phyloP scores from a whole-genome alignment of 2,113 vertebrate genomes.

The Chlamydotis undulata region DNA sequence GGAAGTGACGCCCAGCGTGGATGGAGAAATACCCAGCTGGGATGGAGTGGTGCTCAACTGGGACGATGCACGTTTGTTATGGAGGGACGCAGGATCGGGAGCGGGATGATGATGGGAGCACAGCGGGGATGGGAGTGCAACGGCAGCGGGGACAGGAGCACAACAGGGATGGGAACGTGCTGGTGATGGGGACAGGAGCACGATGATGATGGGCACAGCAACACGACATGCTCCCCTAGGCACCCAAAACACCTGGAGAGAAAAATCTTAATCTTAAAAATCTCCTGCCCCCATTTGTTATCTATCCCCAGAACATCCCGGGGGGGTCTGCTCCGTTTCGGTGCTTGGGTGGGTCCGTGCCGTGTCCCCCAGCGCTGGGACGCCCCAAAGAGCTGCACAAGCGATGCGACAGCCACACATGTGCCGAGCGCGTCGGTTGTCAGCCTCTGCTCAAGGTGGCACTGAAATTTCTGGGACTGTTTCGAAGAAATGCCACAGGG shows the following conservation, averaged over 20 bases:
- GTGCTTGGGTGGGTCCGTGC: accelerated
- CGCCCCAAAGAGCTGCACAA: accelerated
- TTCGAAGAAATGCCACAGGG: accelerated
- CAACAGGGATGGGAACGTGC: accelerated
- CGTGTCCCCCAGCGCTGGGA: accelerated
- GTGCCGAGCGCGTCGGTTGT: background rate
- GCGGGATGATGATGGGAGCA: background rate
- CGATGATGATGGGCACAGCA: background rate
- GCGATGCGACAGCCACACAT: accelerated
- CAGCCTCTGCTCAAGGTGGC: accelerated
- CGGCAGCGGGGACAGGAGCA: accelerated
- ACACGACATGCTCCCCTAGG: accelerated
- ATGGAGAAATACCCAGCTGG: background rate
- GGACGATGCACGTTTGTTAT: background rate
- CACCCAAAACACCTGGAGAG: background rate
- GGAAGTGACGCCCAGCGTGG: background rate
- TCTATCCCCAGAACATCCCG: accelerated
- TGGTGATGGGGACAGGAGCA: background rate
- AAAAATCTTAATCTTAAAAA: background rate
- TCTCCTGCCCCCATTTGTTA: background rate
- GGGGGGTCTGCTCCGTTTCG: accelerated
- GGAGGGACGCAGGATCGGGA: accelerated
- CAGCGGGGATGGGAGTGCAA: background rate
- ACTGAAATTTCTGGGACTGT: accelerated
- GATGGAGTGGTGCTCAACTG: background rate